phyloP scores from a whole-genome alignment of 2,888 invertebrate species.

The Agriotes lineatus region DNA sequence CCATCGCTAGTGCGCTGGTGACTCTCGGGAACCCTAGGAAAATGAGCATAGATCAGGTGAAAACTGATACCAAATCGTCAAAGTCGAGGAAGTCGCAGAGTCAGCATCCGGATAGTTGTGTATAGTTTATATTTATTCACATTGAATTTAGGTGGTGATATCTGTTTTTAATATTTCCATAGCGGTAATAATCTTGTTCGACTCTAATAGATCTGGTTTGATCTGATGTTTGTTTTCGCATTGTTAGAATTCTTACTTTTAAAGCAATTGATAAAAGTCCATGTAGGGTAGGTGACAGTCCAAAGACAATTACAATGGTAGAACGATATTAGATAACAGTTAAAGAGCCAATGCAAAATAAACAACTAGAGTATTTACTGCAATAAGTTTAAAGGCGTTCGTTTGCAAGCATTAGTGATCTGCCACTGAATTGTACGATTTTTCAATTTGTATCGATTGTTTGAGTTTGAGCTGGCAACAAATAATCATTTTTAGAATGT shows the following conservation, averaged over 20 bases:
- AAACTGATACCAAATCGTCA: slow-evolving; percentile 67
- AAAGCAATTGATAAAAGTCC: slow-evolving; percentile 8
- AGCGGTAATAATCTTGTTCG: slow-evolving; percentile 6
- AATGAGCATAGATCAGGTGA: slow-evolving; percentile 76
- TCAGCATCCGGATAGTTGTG: slow-evolving; percentile 76
- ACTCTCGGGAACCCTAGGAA: slow-evolving; percentile 86
- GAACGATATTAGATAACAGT: not conserved
- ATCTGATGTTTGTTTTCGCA: slow-evolving; percentile 17
- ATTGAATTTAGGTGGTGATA: slow-evolving; percentile 28
- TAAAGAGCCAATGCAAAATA: not conserved
- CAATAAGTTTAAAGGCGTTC: no score
- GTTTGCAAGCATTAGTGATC: no score
- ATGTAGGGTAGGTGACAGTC: slow-evolving; percentile 23
- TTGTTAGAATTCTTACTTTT: slow-evolving; percentile 11
- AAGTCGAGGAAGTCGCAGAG: slow-evolving; percentile 74
- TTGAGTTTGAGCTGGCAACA: no score
- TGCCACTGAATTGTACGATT: no score
- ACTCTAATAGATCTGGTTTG: slow-evolving; percentile 8
- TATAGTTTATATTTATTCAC: slow-evolving; percentile 45
- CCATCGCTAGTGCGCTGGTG: slow-evolving; percentile 91
- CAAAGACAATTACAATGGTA: slow-evolving; percentile 22
- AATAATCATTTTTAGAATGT: no score
- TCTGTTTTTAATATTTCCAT: slow-evolving; percentile 25
- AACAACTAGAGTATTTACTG: not conserved
- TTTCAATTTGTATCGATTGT: no score